These are phyloP conservation scores for Thymallus thymallus DNA, from an alignment of 2,113 vertebrate genomes.

Conservation along the genomic window DNA sequence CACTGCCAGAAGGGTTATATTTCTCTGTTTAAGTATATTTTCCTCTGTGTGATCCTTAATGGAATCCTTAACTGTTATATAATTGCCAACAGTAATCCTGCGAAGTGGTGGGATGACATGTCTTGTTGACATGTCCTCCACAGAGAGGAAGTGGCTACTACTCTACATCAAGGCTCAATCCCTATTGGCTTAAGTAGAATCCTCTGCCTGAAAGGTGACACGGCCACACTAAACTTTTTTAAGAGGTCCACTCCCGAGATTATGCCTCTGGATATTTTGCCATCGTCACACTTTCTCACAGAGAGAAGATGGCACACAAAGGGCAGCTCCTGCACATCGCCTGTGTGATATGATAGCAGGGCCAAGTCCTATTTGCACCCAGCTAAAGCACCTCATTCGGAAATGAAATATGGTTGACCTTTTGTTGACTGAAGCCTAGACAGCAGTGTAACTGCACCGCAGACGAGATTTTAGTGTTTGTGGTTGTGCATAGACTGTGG, in stretches of 20 bases:
- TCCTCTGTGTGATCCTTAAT: constrained; percentile 20
- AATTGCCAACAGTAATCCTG: neutral
- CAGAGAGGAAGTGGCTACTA: no score
- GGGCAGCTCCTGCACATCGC: neutral
- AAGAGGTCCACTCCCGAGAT: no score
- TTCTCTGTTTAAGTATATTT: neutral
- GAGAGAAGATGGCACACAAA: neutral
- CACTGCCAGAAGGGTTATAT: neutral
- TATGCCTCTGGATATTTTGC: no score
- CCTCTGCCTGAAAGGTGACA: constrained; percentile 7
- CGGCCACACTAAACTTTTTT: neutral
- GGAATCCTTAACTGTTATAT: constrained; percentile 31
- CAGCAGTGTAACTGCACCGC: neutral
- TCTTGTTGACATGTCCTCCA: no score
- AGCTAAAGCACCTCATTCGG: constrained; percentile 2
- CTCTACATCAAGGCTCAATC: no score
- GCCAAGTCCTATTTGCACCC: neutral
- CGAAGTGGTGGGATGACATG: neutral
- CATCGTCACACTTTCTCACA: neutral
- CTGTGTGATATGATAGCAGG: neutral
- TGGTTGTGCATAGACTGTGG: neutral
- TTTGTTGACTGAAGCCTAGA: constrained; percentile 19
- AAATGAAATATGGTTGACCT: constrained; percentile 33
- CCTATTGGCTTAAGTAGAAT: constrained; percentile 6
- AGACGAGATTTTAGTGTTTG: constrained; percentile 27